Evolutionary conservation across 2,888 invertebrate species (phyloP).

Genomic region (Oscheius onirici): DNA sequence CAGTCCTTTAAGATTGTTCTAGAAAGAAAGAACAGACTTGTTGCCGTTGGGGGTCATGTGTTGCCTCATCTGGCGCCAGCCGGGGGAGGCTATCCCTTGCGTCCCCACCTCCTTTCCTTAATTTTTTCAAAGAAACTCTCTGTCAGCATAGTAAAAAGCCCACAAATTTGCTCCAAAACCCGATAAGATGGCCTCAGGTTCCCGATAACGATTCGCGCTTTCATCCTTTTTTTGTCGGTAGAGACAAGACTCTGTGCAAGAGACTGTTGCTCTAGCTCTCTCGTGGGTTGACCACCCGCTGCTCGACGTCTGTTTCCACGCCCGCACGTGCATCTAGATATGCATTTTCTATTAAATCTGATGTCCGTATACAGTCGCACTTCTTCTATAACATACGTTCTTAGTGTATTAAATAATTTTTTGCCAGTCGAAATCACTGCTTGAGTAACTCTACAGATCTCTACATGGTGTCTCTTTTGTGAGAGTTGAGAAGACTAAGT

Average conservation of each 20-base stretch:
- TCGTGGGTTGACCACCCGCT: conserved; percentile 8
- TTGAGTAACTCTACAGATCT: too few species aligned
- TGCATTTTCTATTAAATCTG: background rate
- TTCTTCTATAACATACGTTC: too few species aligned
- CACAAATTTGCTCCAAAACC: background rate
- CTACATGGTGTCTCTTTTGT: too few species aligned
- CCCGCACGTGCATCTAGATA: background rate
- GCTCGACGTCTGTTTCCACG: conserved; percentile 10
- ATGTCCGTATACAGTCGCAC: too few species aligned
- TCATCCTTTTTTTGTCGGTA: conserved; percentile 10
- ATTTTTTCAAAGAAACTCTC: background rate
- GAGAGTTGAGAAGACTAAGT: too few species aligned
- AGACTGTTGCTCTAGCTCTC: background rate
- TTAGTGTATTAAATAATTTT: too few species aligned
- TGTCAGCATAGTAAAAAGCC: conserved; percentile 5
- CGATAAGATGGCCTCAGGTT: conserved; percentile 24
- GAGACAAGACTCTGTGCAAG: background rate
- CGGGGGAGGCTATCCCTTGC: background rate
- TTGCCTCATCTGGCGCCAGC: background rate
- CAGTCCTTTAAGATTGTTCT: too few species aligned
- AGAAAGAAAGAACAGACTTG: too few species aligned
- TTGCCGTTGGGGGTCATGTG: too few species aligned
- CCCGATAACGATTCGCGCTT: background rate
- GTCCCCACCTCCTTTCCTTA: background rate
- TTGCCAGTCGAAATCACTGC: too few species aligned